Evolutionary conservation across 2,888 invertebrate genomes (phyloP).

Genomic region (Dryococelus australis): DNA sequence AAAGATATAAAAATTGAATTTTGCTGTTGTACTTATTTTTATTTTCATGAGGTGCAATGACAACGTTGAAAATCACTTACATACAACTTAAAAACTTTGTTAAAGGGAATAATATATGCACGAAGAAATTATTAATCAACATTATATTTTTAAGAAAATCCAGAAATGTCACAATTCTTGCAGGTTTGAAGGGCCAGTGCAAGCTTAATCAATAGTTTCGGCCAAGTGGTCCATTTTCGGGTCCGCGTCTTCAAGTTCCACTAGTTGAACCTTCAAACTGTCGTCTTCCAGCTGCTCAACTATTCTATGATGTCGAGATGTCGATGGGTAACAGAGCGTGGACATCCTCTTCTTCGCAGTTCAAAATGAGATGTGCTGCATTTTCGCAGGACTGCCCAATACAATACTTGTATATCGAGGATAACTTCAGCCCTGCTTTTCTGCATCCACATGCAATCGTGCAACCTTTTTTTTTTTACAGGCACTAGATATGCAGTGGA

Average conservation of each 20-base stretch:
- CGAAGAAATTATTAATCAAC: background rate
- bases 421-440: background rate
- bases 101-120: background rate
- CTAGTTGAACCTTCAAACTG: background rate
- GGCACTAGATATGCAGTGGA: no score
- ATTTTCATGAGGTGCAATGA: background rate
- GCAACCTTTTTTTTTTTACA: background rate
- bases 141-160: background rate
- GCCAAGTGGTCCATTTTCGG: background rate
- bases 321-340: background rate
- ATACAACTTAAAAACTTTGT: background rate
- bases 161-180: background rate
- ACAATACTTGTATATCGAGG: slow-evolving; percentile 17
- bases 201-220: background rate
- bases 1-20: background rate
- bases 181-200: background rate
- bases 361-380: background rate
- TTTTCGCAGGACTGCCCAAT: background rate
- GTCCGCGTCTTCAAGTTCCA: background rate
- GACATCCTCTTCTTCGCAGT: background rate
- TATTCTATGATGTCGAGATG: no score
- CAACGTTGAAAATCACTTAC: background rate
- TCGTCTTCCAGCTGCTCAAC: background rate
- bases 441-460: background rate
- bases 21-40: background rate